A percentile compares a stretch with the other conserved stretches of the same genome.
Conservation (phyloP, 92 coral and sea anemone species). For the Porites rus region DNA sequence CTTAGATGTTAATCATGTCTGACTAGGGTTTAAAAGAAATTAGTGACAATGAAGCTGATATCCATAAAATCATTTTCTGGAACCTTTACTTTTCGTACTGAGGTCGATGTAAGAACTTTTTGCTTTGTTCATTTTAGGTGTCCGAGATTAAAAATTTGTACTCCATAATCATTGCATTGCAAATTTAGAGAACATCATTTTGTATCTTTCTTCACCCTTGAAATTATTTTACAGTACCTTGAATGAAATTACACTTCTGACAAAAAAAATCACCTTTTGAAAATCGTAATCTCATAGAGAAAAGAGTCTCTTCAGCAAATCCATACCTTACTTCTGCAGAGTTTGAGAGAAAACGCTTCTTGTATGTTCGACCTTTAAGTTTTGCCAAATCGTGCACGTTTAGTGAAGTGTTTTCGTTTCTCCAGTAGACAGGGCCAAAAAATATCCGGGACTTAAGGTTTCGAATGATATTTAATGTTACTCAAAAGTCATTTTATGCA, state of each 20-base stretch:
- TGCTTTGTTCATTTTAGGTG: no score
- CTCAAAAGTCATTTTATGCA: neutral
- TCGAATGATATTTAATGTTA: neutral
- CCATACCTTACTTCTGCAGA: neutral
- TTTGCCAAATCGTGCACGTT: neutral
- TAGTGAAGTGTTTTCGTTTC: neutral
- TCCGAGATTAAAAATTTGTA: no score
- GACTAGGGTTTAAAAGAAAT: neutral
- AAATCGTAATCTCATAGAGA: neutral
- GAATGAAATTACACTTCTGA: neutral
- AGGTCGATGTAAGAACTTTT: no score
- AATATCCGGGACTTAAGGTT: slow-evolving; percentile 28
- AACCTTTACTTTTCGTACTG: neutral
- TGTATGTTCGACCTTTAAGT: neutral
- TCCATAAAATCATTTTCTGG: neutral
- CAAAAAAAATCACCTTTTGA: neutral
- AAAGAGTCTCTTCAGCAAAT: neutral
- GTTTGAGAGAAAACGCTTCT: neutral
- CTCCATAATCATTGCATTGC: no score
- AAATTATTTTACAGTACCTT: neutral
- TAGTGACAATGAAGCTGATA: neutral
- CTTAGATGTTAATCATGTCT: neutral
- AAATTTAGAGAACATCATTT: neutral
- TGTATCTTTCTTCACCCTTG: neutral
- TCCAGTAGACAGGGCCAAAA: neutral